Evolutionary conservation across 2,113 vertebrate species (phyloP).

Genomic region (Piaya cayana): DNA sequence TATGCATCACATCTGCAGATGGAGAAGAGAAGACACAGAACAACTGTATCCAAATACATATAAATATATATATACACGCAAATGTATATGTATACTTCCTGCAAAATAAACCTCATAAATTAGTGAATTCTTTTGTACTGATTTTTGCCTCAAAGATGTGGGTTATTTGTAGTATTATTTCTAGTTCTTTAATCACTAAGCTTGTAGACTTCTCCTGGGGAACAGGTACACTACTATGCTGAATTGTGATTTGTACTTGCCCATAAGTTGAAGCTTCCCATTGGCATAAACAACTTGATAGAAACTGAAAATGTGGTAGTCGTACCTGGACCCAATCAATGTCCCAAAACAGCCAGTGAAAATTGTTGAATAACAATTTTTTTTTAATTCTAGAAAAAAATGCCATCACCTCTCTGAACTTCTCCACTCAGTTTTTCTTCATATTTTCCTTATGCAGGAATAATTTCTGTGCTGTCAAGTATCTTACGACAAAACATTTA

Average conservation of each 20-base stretch:
- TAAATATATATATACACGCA: background rate
- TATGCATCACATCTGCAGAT: background rate
- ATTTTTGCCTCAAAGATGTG: background rate
- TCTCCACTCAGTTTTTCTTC: background rate
- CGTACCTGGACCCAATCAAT: background rate
- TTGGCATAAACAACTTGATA: background rate
- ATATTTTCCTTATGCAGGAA: background rate
- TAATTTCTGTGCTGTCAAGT: background rate
- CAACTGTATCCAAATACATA: background rate
- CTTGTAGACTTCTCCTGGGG: background rate
- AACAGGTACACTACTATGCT: background rate
- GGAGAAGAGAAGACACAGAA: background rate
- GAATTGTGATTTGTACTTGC: background rate
- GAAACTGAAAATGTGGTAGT: background rate
- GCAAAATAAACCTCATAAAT: background rate
- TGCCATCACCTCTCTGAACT: background rate
- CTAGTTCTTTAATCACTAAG: background rate
- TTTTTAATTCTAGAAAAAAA: background rate
- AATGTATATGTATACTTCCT: background rate
- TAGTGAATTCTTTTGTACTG: background rate
- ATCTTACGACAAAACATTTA: conserved; percentile 15
- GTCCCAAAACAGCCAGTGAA: background rate
- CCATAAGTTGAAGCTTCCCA: background rate
- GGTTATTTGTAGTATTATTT: background rate
- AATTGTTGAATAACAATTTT: background rate